phyloP scores from a whole-genome alignment of 2,888 invertebrate genomes.

The Ptilodon capucinus region DNA sequence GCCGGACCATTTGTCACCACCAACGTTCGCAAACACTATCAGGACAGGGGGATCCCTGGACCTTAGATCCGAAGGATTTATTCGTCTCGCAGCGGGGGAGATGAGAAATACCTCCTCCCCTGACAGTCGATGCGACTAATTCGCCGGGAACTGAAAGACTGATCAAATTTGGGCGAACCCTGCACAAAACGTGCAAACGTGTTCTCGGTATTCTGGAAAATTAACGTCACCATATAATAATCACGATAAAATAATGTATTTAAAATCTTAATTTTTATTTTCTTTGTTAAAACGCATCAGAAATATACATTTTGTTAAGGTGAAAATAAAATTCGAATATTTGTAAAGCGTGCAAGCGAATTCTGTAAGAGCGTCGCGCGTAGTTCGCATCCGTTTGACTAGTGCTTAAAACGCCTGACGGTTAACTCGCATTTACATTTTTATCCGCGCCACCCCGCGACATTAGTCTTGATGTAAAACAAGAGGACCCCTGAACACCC shows the following conservation, averaged over 20 bases:
- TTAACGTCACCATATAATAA: too few species aligned
- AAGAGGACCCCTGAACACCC: conserved; percentile 48
- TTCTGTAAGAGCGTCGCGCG: conserved; percentile 2
- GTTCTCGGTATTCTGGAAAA: too few species aligned
- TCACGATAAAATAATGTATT: too few species aligned
- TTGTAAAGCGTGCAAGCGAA: not conserved
- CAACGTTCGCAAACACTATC: conserved; percentile 37
- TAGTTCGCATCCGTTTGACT: not conserved
- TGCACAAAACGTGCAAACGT: not conserved
- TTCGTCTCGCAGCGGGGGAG: conserved; percentile 48
- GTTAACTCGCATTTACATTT: conserved; percentile 57
- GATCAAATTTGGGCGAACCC: not conserved
- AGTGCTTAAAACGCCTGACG: conserved; percentile 10
- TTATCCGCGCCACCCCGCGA: conserved; percentile 45
- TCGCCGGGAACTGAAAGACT: conserved; percentile 22
- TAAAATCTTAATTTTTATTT: too few species aligned
- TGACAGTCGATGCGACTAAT: conserved; percentile 45
- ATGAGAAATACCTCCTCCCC: conserved; percentile 50
- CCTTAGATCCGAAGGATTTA: conserved; percentile 64
- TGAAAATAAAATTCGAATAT: not conserved
- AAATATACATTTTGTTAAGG: too few species aligned
- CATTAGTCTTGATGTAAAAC: conserved; percentile 63
- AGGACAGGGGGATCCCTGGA: conserved; percentile 23
- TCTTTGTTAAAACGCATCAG: too few species aligned
- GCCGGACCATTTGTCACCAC: conserved; percentile 37